These are phyloP conservation scores for Ciconia stormi DNA, from an alignment of 2,113 vertebrate genomes.

Conservation along the genomic window DNA sequence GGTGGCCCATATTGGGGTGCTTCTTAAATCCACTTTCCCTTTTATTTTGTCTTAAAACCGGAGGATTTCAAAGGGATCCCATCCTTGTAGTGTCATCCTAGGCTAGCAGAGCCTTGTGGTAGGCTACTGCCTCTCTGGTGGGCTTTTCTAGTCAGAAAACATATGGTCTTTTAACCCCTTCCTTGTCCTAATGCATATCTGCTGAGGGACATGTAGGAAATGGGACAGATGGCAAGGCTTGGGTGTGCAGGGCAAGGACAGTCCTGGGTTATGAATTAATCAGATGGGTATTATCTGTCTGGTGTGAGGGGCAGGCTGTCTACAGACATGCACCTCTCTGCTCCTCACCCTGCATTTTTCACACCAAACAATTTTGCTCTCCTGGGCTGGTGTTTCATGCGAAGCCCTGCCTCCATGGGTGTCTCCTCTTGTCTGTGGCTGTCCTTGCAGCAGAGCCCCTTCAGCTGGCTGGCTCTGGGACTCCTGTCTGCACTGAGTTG, in stretches of 20 bases:
- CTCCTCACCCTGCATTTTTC: rapidly evolving
- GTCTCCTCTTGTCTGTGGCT: not conserved
- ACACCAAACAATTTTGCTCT: not conserved
- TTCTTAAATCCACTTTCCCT: not conserved
- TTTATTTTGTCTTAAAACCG: not conserved
- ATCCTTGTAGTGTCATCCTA: not conserved
- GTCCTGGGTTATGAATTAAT: not conserved
- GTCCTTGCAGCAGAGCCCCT: not conserved
- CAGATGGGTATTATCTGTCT: not conserved
- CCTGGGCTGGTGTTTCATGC: not conserved
- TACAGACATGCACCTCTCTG: not conserved
- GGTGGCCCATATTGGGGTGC: not conserved
- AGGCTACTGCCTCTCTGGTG: not conserved
- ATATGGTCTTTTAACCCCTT: not conserved
- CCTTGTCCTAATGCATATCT: not conserved
- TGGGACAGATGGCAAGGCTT: not conserved
- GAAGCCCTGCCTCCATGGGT: not conserved
- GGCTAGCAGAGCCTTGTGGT: not conserved
- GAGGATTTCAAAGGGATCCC: not conserved
- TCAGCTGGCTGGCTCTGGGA: not conserved
- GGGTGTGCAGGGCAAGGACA: not conserved
- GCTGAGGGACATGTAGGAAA: not conserved
- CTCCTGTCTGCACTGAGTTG: not conserved
- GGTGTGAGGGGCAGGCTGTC: not conserved
- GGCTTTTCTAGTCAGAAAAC: not conserved